A percentile compares a stretch with the other conserved stretches of the same genome.
Conservation (phyloP, 2,113 vertebrate species). For the Stomatorhinus ivindoensis region DNA sequence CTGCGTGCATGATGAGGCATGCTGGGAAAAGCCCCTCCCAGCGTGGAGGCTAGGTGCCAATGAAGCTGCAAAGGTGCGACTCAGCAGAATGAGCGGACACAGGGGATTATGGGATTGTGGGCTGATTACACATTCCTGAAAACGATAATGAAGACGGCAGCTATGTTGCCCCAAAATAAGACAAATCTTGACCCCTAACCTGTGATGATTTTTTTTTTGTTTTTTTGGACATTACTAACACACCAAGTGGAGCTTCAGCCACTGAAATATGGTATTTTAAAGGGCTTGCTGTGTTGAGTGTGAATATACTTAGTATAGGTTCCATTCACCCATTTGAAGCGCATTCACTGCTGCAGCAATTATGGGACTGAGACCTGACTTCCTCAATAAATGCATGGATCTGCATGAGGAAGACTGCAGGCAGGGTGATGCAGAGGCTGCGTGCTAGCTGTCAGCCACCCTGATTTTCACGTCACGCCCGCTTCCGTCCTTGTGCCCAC, state of each 20-base stretch:
- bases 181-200: neutral
- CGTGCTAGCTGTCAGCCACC: no score
- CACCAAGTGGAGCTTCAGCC: neutral
- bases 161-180: neutral
- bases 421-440: neutral
- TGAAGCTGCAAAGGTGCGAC: neutral
- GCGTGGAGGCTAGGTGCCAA: neutral
- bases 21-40: neutral
- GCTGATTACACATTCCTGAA: neutral
- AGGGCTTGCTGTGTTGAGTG: neutral
- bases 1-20: neutral
- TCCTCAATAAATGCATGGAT: neutral
- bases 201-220: neutral
- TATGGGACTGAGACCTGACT: neutral
- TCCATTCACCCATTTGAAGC: neutral
- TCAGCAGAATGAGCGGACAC: neutral
- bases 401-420: neutral
- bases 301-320: neutral
- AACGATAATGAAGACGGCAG: neutral
- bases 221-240: neutral
- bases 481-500: neutral
- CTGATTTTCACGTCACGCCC: neutral
- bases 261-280: neutral
- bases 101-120: conserved; percentile 8
- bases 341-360: neutral